Evolutionary conservation across 2,113 vertebrate genomes (phyloP).

Genomic region (rabbit (Oryctolagus cuniculus)): mOryCun1.1 NC_091433.1:131738001-131738500

Average conservation of each 20-base stretch:
- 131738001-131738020: neutral
- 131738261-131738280: neutral
- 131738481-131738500: neutral
- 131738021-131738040: neutral
- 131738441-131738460: neutral
- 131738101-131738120: neutral
- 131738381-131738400: constrained; percentile 28
- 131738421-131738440: neutral
- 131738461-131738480: constrained; percentile 10
- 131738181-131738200: neutral
- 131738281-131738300: neutral
- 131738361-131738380: constrained; percentile 65
- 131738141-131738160: no score
- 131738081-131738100: neutral
- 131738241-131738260: neutral
- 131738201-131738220: neutral
- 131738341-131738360: constrained; percentile 61
- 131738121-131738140: no score
- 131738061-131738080: neutral
- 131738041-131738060: neutral
- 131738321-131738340: neutral
- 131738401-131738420: constrained; percentile 38
- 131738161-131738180: neutral
- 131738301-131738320: neutral
- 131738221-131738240: neutral